Base-by-base conservation (phyloP, 2,113 vertebrate species). In the Pseudorectes ferrugineus region DNA sequence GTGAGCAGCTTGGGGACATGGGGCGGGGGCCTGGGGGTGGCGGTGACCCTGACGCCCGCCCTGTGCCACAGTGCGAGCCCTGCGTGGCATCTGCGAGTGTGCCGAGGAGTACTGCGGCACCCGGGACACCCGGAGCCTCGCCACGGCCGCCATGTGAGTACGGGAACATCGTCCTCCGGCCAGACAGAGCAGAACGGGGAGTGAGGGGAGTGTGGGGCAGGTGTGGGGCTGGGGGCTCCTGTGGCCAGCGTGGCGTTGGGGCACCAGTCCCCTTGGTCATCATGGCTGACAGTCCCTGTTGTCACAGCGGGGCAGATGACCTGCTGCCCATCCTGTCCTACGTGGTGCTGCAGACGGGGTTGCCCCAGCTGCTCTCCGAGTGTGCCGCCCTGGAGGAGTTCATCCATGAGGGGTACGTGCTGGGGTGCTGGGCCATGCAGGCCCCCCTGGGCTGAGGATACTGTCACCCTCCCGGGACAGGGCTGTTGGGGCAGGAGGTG, bases 321-420 rank as follows among this genome's bases (percentile, higher is more conserved):
- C 97, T 99, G 89, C 88, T 99, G 86, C 99, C 99, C 89, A 99
- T 99, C 97, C 96, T 99, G 96, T 98, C 99, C 23, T 99, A 98
- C 4, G 99, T 99, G 96, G 99, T 98, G 24, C 97, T 99, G 93
- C 98, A 96, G 54, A 98, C 98, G 9, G 97, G 98, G 88, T 97
- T 98, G 94, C 99, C 99, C 15, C 99, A 99, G 97, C 98, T 99
- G 95, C 97, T 99, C 16, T 98, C 99, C 0, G 99, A 99, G 93
- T 99, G 99, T 2, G 98, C 99, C 0, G 99, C 99, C 6, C 84
- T 99, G 96, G 99, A 99, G 95, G 99, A 99, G 95, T 99, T 99
- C 96, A 99, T 99, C 96, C 99, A 99, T 0, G 99, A 99, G 92
- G 99, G 99, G 99, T 99, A 97, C 68, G 90, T 43, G n/a, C 48